These are phyloP conservation scores for Tauraco erythrolophus DNA, from an alignment of 2,113 vertebrate species.

Conservation along the genomic window DNA sequence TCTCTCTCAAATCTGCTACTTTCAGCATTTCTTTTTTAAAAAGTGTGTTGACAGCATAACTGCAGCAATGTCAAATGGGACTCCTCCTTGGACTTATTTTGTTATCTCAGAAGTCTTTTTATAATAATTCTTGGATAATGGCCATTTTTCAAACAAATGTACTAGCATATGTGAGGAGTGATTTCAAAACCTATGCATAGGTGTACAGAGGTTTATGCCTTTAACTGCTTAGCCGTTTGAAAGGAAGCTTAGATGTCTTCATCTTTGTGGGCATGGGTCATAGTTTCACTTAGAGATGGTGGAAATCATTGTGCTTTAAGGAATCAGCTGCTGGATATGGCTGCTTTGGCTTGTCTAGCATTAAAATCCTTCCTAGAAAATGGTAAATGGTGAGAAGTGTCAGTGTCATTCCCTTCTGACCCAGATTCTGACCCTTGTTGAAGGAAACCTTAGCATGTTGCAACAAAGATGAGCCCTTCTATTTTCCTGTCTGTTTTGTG, in stretches of 20 bases:
- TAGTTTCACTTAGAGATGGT: background rate
- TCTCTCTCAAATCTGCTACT: background rate
- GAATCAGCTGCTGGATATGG: background rate
- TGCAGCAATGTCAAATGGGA: background rate
- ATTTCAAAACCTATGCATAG: background rate
- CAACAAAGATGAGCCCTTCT: background rate
- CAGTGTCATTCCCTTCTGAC: background rate
- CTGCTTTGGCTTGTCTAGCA: background rate
- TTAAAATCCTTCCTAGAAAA: background rate
- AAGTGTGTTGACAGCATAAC: background rate
- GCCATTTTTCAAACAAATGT: background rate
- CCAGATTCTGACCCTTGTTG: background rate
- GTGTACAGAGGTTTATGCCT: background rate
- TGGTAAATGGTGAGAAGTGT: background rate
- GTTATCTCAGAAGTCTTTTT: background rate
- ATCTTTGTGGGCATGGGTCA: accelerated
- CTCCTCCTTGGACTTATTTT: background rate
- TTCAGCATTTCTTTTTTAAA: background rate
- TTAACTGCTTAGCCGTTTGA: background rate
- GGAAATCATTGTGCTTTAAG: background rate
- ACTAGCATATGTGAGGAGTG: accelerated
- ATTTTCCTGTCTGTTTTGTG: background rate
- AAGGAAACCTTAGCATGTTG: background rate
- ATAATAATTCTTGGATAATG: background rate
- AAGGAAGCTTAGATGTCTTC: background rate